Conservation (phyloP, 2,888 invertebrate species). For the Drosophila peninsularis region DNA sequence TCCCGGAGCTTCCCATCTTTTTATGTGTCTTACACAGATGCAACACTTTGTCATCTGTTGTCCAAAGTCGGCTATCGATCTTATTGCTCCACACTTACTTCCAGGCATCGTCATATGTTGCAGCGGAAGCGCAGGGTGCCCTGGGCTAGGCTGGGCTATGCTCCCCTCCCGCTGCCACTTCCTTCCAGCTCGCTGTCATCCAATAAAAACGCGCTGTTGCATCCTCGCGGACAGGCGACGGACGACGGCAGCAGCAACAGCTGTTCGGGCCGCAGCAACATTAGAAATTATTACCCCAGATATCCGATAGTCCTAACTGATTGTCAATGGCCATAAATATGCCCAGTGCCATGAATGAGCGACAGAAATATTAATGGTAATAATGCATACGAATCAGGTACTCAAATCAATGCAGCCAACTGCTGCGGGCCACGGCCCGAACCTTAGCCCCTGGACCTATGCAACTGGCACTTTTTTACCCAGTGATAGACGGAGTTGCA, state of each 20-base stretch:
- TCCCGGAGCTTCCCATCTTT: conserved; percentile 11
- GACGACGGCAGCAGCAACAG: conserved; percentile 47
- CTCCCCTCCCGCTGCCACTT: conserved; percentile 37
- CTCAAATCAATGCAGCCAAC: conserved; percentile 66
- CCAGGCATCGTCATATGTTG: conserved; percentile 43
- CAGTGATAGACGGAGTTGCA: conserved; percentile 41
- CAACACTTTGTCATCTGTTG: conserved; percentile 15
- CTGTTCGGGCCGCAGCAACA: conserved; percentile 57
- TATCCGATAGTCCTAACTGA: conserved; percentile 80
- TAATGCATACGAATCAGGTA: conserved; percentile 60
- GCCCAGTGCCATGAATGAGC: conserved; percentile 36
- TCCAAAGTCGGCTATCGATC: conserved; percentile 45
- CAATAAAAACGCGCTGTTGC: conserved; percentile 62
- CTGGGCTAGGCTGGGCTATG: conserved; percentile 26
- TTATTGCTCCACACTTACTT: conserved; percentile 40
- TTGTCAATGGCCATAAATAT: conserved; percentile 75
- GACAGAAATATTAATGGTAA: conserved; percentile 71
- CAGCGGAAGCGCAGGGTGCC: conserved; percentile 45
- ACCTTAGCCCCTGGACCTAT: conserved; percentile 4
- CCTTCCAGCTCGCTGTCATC: conserved; percentile 35
- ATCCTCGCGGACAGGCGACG: conserved; percentile 54
- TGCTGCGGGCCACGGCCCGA: conserved; percentile 52
- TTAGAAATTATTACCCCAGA: conserved; percentile 81
- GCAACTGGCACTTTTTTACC: conserved; percentile 40
- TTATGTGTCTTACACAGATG: conserved; percentile 3